phyloP scores from a whole-genome alignment of 2,113 vertebrate genomes.

The Columba janthina region DNA sequence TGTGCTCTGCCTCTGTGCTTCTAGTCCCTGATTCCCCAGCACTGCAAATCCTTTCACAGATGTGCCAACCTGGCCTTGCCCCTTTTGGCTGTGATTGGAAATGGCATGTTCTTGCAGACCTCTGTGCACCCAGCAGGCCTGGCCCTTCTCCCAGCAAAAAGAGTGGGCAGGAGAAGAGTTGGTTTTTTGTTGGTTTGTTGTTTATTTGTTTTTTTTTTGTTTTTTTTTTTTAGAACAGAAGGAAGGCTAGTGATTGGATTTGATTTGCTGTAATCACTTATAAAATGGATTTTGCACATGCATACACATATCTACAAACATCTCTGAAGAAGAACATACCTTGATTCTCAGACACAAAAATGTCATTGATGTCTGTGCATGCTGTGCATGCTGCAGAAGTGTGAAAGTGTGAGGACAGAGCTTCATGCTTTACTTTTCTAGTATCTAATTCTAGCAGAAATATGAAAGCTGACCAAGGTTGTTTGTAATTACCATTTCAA shows the following conservation, averaged over 20 bases:
- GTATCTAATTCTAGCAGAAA: neutral
- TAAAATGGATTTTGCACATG: neutral
- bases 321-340: neutral
- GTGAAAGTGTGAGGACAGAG: neutral
- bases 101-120: neutral
- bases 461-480: neutral
- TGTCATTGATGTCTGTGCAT: neutral
- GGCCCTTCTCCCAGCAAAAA: neutral
- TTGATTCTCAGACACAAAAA: neutral
- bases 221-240: neutral
- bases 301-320: neutral
- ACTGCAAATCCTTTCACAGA: neutral
- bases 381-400: neutral
- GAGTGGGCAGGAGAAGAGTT: neutral
- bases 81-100: neutral
- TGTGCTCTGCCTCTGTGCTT: neutral
- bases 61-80: neutral
- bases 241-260: neutral
- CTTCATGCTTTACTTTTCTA: neutral
- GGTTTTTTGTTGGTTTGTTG: neutral
- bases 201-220: neutral
- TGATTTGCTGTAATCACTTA: neutral
- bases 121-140: neutral
- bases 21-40: fast-evolving
- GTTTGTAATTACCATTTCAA: constrained; percentile 12